Base-by-base conservation (phyloP, 2,113 vertebrate species). In the Gulo gulo region DNA sequence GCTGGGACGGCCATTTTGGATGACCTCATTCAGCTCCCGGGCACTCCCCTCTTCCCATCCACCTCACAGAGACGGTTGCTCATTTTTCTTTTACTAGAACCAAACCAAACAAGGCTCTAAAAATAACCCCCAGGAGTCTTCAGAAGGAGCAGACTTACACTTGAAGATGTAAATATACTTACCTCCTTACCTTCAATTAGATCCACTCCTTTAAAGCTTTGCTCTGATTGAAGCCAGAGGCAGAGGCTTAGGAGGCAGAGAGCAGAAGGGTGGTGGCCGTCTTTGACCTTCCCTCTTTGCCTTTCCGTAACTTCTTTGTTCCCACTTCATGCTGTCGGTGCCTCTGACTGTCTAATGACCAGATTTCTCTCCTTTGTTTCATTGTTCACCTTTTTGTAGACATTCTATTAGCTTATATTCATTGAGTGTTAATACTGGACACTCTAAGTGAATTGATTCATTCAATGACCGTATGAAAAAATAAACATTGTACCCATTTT, bases 151-250 rank as follows among this genome's bases (percentile, higher is more conserved):
- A 96, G 83, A 87, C 61, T 96, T 97, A 92, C 4, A 92, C 26
- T 93, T 94, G 83, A 96, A 94, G 96, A 98, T 94, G 96, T 93
- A 88, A 96, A 98, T 97, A 76, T 91, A 92, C 96, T 96, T 94
- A 87, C 57, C 39, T 96, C 88, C 67, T 63, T 3, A 76, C 83
- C 92, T 80, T 59, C 90, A 95, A 91, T 97, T 94, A 96, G 97
- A 93, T 90, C 31, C 26, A 82, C 6, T 91, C 88, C 90, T 97
- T 82, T 86, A 81, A 97, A 96, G 65, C 52, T 79, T 84, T 96
- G 71, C 50, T n/a, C 76, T 94, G 87, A 91, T 47, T 88, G 67
- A 97, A 71, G 80, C 90, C 81, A 23, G 55, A 88, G 87, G 84
- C 47, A 26, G 39, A 91, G 89, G 55, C 34, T 16, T 67, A 45